phyloP scores from a whole-genome alignment of 35 echinoderm and acorn worm species.

The Apostichopus californicus region DNA sequence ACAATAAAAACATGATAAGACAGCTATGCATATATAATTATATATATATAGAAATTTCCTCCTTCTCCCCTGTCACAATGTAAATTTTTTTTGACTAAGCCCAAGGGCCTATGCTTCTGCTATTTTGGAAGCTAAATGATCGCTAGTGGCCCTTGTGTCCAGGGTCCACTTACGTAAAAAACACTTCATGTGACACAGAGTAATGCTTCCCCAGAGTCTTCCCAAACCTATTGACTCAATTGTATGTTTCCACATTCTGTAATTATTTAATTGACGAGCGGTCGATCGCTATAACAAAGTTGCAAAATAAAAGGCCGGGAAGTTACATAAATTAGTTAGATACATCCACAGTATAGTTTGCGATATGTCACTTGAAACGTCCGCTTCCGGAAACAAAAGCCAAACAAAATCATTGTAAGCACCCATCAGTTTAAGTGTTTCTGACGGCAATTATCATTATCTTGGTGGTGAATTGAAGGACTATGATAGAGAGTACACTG shows the following conservation, averaged over 20 bases:
- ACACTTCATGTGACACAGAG: background rate
- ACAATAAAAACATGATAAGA: too few relatives aligned
- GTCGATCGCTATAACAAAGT: background rate
- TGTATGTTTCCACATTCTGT: background rate
- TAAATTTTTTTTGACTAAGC: background rate
- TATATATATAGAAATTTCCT: background rate
- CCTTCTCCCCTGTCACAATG: background rate
- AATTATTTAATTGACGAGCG: background rate
- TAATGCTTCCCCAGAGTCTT: background rate
- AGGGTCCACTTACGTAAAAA: background rate
- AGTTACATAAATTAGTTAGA: background rate
- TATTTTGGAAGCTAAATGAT: background rate
- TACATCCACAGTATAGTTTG: background rate
- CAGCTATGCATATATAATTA: too few relatives aligned
- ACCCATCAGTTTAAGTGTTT: background rate
- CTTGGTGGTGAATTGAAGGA: too few relatives aligned
- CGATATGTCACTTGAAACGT: background rate
- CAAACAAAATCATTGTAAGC: background rate
- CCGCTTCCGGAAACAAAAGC: background rate
- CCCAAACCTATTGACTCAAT: background rate
- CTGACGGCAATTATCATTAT: background rate
- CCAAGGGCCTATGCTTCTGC: background rate
- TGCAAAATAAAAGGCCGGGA: background rate
- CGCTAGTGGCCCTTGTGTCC: background rate
- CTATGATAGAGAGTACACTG: too few relatives aligned